A percentile compares a stretch with the other conserved stretches of the same genome.
These are phyloP conservation scores for Trogon surrucura DNA, from an alignment of 2,113 vertebrate species.

Conservation along the genomic window DNA sequence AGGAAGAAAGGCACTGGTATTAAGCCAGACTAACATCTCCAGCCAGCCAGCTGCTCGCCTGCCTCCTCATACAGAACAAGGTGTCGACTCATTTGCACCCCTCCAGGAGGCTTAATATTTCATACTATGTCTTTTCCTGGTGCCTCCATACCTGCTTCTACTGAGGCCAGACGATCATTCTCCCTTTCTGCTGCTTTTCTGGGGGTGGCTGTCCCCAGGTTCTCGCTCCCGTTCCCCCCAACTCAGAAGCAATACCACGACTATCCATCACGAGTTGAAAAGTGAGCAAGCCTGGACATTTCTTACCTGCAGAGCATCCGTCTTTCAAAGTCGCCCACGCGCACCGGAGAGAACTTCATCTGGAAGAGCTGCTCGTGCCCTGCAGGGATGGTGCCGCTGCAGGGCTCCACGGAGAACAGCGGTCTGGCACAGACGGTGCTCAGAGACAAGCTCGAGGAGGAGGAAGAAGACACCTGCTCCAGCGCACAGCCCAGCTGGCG, in stretches of 20 bases:
- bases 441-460: constrained; percentile 24
- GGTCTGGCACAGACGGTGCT: neutral
- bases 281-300: accelerated
- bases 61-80: neutral
- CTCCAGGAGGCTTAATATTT: no score
- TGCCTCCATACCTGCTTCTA: neutral
- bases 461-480: constrained; percentile 38
- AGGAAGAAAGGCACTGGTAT: neutral
- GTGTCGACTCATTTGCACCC: no score
- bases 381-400: constrained; percentile 68
- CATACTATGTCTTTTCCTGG: neutral
- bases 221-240: neutral
- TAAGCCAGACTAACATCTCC: neutral
- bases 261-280: neutral
- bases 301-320: constrained; percentile 86
- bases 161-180: neutral
- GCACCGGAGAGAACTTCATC: constrained; percentile 82
- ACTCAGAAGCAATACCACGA: accelerated
- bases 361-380: constrained; percentile 76
- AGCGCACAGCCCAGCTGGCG: constrained; percentile 24
- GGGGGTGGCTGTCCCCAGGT: neutral
- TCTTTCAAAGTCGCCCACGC: constrained; percentile 76
- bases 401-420: constrained; percentile 82
- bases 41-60: neutral
- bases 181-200: neutral